Evolutionary conservation across 2,113 vertebrate genomes (phyloP), one percentile per base, ranked within the genome.

Genomic region (Leucosticte australis): DNA sequence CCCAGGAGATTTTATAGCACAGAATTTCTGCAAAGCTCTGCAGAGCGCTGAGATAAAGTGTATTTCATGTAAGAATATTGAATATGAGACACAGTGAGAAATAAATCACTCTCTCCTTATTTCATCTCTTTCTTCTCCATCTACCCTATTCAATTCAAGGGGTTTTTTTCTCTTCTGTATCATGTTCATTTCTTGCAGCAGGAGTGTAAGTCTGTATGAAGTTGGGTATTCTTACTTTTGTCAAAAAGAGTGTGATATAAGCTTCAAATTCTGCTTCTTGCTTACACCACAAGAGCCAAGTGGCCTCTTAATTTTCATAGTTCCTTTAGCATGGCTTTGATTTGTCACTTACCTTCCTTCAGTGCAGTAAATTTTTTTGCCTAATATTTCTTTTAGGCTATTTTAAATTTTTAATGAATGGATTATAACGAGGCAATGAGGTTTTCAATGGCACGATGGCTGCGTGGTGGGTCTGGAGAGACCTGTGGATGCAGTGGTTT

Each of bases 1-100:
- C 11, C 2, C 27, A 77, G 39, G 70, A 73, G 57, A 80, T 79
- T 91, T 89, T 46, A 44, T 26, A 69, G 78, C 67, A 59, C 26
- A 77, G 62, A 73, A 46, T 35, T 78, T 94, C 83, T 94, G 65
- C 74, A 53, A 49, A 95, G 49, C 55, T 57, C 47, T 77, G 82
- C 50, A 77, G 67, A 94, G 27, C 28, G 39, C 49, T 37, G 27
- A 80, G 63, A 76, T 63, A 19, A 94, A 85, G 87, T 80, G 24
- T 28, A 39, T 83, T 96, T 95, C 55, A 77, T 55, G 56, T 71
- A 68, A 78, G 76, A 78, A 59, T 87, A 90, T 52, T 0, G 2
- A 83, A 56, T 83, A 74, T 28, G 55, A 91, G 33, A 83, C 14
- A 63, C 10, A n/a, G 27, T 70, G 74, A 64, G 81, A 96, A 93